Percentiles rank a stretch among this genome's conserved stretches.
phyloP scores from a whole-genome alignment of 2,113 vertebrate species.

The Phoxinus phoxinus region DNA sequence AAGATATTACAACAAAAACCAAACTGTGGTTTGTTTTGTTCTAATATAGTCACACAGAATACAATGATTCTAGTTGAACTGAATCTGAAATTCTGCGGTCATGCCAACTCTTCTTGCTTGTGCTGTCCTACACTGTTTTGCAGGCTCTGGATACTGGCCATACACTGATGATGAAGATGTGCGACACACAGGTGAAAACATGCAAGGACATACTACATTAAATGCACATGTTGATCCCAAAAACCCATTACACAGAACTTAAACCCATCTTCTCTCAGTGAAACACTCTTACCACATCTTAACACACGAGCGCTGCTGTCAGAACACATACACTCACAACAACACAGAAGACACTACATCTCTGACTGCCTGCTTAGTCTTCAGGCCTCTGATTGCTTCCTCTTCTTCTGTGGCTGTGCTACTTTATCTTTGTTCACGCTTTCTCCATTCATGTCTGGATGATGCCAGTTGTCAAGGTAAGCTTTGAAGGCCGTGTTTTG shows the following conservation, averaged over 20 bases:
- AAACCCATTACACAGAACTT: background rate
- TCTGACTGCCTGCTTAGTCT: conserved; percentile 21
- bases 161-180: conserved; percentile 93
- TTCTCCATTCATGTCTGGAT: conserved; percentile 22
- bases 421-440: conserved; percentile 4
- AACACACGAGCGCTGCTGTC: conserved; percentile 9
- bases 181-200: conserved; percentile 88
- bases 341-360: background rate
- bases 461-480: conserved; percentile 27
- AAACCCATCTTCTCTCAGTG: background rate
- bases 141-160: conserved; percentile 92
- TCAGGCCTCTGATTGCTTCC: conserved; percentile 13
- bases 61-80: background rate
- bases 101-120: conserved; percentile 78
- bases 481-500: background rate
- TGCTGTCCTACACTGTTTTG: conserved; percentile 76
- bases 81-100: conserved; percentile 49
- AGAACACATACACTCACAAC: conserved; percentile 7
- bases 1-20: background rate
- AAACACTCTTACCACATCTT: background rate
- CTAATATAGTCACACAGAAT: background rate
- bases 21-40: background rate
- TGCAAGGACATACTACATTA: background rate
- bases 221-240: background rate
- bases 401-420: conserved; percentile 16